Percentiles rank a stretch among this genome's conserved stretches.
Evolutionary conservation across 2,797 vertebrate genomes (phyloP).

Genomic region (Eidolon dupreanum): DNA sequence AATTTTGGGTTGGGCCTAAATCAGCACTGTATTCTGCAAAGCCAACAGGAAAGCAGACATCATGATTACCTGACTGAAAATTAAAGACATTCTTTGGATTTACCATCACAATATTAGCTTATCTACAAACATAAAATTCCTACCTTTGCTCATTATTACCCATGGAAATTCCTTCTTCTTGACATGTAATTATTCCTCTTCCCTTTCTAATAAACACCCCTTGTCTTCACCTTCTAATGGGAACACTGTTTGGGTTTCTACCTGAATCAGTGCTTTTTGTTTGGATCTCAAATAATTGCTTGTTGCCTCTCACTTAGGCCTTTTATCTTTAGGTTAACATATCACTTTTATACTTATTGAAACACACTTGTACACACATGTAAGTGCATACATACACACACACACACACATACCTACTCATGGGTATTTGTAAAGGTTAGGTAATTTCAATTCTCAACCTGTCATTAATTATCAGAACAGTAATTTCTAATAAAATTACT

Average conservation of each 20-base stretch:
- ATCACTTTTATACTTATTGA: neutral
- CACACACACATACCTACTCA: neutral
- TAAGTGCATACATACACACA: neutral
- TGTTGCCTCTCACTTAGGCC: neutral
- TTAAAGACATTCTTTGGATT: neutral
- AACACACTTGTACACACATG: neutral
- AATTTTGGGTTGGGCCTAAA: neutral
- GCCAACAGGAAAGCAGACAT: neutral
- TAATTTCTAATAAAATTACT: neutral
- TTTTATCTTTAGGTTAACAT: neutral
- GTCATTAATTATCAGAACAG: neutral
- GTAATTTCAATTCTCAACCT: neutral
- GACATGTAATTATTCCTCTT: neutral
- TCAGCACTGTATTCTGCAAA: neutral
- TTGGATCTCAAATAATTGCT: neutral
- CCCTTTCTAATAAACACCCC: neutral
- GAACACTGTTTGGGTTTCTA: neutral
- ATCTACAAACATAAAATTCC: neutral
- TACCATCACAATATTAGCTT: neutral
- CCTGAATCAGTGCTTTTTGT: neutral
- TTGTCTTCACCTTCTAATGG: neutral
- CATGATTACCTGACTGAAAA: neutral
- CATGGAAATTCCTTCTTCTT: neutral
- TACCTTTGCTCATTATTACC: neutral
- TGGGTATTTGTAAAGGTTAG: neutral